phyloP scores from a whole-genome alignment of 2,888 invertebrate species.

The Phortica okadai region DNA sequence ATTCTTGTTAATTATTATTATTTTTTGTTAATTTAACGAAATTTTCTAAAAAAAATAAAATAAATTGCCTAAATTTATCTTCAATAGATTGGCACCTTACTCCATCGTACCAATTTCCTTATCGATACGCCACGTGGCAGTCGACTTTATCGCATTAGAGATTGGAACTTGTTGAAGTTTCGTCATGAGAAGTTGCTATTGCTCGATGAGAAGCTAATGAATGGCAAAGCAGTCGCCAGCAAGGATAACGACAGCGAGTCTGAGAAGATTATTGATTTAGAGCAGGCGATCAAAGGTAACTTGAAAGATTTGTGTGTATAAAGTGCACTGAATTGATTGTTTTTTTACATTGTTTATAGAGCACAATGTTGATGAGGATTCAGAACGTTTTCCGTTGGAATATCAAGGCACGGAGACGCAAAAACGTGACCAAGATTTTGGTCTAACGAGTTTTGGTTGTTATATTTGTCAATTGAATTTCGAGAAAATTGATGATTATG shows the following conservation, averaged over 20 bases:
- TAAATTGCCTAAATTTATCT: background rate
- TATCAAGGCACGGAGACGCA: constrained; percentile 61
- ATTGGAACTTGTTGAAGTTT: constrained; percentile 56
- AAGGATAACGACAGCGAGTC: constrained; percentile 24
- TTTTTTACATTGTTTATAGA: background rate
- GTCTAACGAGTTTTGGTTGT: constrained; percentile 64
- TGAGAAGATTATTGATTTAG: background rate
- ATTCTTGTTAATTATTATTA: no score
- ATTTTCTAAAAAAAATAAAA: background rate
- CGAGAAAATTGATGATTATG: constrained; percentile 58
- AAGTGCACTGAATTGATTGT: background rate
- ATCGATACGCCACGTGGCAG: constrained; percentile 57
- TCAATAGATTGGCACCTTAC: constrained; percentile 61
- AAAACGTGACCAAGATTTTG: constrained; percentile 49
- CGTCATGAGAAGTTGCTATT: constrained; percentile 59
- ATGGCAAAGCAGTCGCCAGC: constrained; percentile 34
- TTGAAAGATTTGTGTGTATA: background rate
- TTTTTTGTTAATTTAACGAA: background rate
- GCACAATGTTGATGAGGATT: background rate
- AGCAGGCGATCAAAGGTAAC: background rate
- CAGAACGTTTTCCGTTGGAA: constrained; percentile 48
- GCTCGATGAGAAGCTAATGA: constrained; percentile 58
- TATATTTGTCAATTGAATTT: constrained; percentile 72
- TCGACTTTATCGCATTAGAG: constrained; percentile 55
- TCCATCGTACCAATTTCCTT: constrained; percentile 62